A percentile compares a stretch with the other conserved stretches of the same genome.
These are phyloP conservation scores for Halictus rubicundus DNA, from an alignment of 1,140 invertebrate species.

Conservation along the genomic window DNA sequence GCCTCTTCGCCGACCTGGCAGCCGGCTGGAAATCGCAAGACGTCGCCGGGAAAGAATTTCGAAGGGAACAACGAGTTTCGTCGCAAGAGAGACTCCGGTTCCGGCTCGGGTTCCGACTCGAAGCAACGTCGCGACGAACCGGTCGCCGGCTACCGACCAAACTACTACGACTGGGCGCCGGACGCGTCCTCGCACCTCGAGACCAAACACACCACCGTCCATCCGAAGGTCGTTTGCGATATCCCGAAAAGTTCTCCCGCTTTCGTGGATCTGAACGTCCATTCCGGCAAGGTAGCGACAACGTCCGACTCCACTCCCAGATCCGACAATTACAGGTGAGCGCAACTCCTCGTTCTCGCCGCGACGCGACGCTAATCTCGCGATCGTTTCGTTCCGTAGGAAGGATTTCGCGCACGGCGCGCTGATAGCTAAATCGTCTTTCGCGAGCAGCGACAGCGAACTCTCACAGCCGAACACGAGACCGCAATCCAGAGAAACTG, in stretches of 20 bases:
- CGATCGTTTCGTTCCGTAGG: conserved; percentile 46
- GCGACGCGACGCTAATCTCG: not conserved
- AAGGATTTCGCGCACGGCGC: conserved; percentile 81
- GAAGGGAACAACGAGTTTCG: conserved; percentile 64
- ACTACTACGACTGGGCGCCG: conserved; percentile 72
- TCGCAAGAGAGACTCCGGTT: conserved; percentile 67
- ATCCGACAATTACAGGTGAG: conserved; percentile 73
- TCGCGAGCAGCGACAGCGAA: conserved; percentile 79
- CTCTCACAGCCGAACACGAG: conserved; percentile 79
- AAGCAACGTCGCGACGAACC: conserved; percentile 74
- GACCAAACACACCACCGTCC: conserved; percentile 76
- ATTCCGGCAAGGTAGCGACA: conserved; percentile 60
- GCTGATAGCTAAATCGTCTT: conserved; percentile 72
- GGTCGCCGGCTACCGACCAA: conserved; percentile 78
- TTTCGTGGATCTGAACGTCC: conserved; percentile 72
- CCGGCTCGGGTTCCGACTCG: not conserved
- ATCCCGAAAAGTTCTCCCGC: conserved; percentile 80
- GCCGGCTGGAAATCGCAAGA: conserved; percentile 54
- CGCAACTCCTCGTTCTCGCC: too few species aligned
- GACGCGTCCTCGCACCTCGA: conserved; percentile 68
- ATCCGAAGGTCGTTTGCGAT: conserved; percentile 81
- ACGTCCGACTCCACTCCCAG: conserved; percentile 67
- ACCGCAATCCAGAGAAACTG: conserved; percentile 75
- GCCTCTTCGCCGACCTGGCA: conserved; percentile 72
- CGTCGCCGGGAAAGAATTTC: conserved; percentile 58